Conservation (phyloP, 1,140 invertebrate species). For the Nomia melanderi region DNA sequence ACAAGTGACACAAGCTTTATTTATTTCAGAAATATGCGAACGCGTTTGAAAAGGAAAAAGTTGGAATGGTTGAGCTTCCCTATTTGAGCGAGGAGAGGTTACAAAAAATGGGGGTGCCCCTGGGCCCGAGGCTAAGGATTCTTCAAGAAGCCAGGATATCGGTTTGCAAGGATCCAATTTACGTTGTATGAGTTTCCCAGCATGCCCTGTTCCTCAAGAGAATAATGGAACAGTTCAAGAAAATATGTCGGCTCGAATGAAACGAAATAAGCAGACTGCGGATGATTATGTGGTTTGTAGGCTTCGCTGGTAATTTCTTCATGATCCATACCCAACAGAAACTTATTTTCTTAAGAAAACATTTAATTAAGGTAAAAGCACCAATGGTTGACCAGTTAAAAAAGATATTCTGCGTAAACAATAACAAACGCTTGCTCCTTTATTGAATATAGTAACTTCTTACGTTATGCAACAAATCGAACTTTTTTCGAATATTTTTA, state of each 20-base stretch:
- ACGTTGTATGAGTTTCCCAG: slow-evolving; percentile 69
- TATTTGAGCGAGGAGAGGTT: slow-evolving; percentile 95
- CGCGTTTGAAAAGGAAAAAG: slow-evolving; percentile 92
- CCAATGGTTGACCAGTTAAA: too few relatives aligned
- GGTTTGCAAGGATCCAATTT: slow-evolving; percentile 82
- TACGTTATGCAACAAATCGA: too few relatives aligned
- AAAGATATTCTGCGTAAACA: too few relatives aligned
- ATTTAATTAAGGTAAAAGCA: too few relatives aligned
- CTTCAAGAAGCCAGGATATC: slow-evolving; percentile 93
- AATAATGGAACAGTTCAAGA: not conserved
- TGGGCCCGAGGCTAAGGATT: slow-evolving; percentile 93
- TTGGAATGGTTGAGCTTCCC: slow-evolving; percentile 95
- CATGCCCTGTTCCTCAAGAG: not conserved
- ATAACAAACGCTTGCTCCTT: too few relatives aligned
- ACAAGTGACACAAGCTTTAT: not conserved
- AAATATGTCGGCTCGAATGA: not conserved
- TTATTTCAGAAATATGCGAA: slow-evolving; percentile 90
- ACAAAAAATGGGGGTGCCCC: slow-evolving; percentile 93
- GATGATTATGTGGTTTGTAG: too few relatives aligned
- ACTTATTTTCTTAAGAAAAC: too few relatives aligned
- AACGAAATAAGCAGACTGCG: too few relatives aligned
- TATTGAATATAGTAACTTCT: too few relatives aligned
- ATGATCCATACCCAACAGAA: too few relatives aligned
- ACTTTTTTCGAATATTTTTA: too few relatives aligned
- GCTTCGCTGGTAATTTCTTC: too few relatives aligned